Evolutionary conservation across 2,113 vertebrate species (phyloP).

Genomic region (Colinus virginianus): DNA sequence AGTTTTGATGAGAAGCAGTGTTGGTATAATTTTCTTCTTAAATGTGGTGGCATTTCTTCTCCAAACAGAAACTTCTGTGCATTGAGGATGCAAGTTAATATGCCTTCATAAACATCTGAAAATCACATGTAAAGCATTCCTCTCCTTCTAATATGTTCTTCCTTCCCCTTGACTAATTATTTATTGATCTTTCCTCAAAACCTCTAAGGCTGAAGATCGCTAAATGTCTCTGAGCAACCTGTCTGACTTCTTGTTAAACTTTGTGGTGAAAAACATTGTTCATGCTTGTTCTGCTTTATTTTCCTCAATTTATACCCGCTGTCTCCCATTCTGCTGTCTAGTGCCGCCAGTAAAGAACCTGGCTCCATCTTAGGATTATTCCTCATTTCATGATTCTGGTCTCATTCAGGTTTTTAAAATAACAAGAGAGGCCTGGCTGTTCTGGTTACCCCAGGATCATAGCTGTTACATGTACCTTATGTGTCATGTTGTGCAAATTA

Average conservation of each 20-base stretch:
- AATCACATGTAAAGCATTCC: neutral
- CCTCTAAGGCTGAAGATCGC: rapidly evolving
- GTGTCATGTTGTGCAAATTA: neutral
- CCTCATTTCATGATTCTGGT: neutral
- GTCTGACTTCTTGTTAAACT: neutral
- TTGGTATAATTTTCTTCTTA: neutral
- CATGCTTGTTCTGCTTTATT: neutral
- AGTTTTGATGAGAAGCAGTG: neutral
- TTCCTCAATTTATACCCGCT: neutral
- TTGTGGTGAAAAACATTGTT: neutral
- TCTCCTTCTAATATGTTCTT: neutral
- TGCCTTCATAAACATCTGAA: neutral
- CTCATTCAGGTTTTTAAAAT: neutral
- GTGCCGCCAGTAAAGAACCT: neutral
- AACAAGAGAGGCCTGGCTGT: neutral
- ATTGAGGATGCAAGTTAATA: neutral
- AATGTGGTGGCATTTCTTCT: neutral
- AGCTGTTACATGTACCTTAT: neutral
- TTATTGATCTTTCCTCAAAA: neutral
- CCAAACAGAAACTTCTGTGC: neutral
- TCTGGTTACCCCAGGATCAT: neutral
- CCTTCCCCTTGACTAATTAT: neutral
- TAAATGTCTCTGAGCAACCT: neutral
- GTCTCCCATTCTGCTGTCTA: neutral
- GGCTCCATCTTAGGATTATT: neutral